These are phyloP conservation scores for Amblyraja radiata DNA, from an alignment of 2,797 vertebrate species.

Conservation along the genomic window DNA sequence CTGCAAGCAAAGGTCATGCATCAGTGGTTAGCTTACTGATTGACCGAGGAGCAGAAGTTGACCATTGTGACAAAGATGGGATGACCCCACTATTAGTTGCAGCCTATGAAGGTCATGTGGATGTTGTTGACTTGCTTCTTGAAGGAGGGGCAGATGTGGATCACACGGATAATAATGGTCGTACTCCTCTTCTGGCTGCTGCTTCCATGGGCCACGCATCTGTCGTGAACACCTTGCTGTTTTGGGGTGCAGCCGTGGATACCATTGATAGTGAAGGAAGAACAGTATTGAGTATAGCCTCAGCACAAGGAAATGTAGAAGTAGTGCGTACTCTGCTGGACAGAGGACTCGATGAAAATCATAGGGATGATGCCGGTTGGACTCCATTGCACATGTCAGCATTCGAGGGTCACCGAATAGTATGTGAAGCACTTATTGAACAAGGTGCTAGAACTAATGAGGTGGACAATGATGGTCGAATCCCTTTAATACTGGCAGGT, in stretches of 20 bases:
- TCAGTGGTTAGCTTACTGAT: slow-evolving; percentile 90
- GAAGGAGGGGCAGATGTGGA: slow-evolving; percentile 95
- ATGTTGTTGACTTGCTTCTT: slow-evolving; percentile 89
- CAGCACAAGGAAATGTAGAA: slow-evolving; percentile 95
- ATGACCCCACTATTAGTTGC: slow-evolving; percentile 96
- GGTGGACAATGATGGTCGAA: slow-evolving; percentile 91
- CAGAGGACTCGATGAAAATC: slow-evolving; percentile 94
- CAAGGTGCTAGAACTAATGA: slow-evolving; percentile 92
- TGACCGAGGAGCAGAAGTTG: slow-evolving; percentile 86
- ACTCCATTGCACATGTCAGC: slow-evolving; percentile 95
- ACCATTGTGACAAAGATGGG: slow-evolving; percentile 95
- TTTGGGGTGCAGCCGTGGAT: slow-evolving; percentile 96
- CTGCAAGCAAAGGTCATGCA: slow-evolving; percentile 90
- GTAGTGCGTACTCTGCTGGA: slow-evolving; percentile 96
- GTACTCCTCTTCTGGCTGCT: slow-evolving; percentile 90
- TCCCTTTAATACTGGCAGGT: slow-evolving; percentile 82
- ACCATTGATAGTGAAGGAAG: slow-evolving; percentile 95
- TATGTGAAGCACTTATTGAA: slow-evolving; percentile 92
- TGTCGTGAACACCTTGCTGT: slow-evolving; percentile 87
- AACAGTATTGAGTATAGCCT: slow-evolving; percentile 93
- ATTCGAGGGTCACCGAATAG: slow-evolving; percentile 89
- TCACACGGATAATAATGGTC: slow-evolving; percentile 92
- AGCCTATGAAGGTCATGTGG: slow-evolving; percentile 93
- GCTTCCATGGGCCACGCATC: slow-evolving; percentile 96
- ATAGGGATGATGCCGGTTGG: slow-evolving; percentile 94